These are phyloP conservation scores for Mola mola DNA, from an alignment of 2,113 vertebrate genomes.

Conservation along the genomic window DNA sequence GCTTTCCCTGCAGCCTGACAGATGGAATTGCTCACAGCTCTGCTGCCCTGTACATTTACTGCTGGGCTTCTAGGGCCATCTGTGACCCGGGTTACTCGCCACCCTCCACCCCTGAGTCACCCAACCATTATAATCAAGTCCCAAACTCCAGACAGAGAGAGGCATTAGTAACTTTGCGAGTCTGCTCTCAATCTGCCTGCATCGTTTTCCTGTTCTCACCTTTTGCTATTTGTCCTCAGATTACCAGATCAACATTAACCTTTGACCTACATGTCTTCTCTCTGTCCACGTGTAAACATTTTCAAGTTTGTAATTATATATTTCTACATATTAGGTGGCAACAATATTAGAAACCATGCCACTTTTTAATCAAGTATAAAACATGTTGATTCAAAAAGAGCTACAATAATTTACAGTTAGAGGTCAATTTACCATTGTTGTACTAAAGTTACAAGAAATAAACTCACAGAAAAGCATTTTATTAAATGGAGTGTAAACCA, in stretches of 20 bases:
- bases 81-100: constrained; percentile 52
- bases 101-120: neutral
- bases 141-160: constrained; percentile 13
- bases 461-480: too few relatives aligned
- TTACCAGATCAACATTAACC: constrained; percentile 51
- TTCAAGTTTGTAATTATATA: constrained; percentile 2
- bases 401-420: too few relatives aligned
- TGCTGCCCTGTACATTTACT: constrained; percentile 20
- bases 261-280: constrained; percentile 2
- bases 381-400: too few relatives aligned
- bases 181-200: neutral
- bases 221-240: constrained; percentile 20
- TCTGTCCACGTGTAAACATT: neutral
- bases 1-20: constrained; percentile 72
- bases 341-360: neutral
- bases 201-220: too few relatives aligned
- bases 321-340: constrained; percentile 1
- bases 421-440: too few relatives aligned
- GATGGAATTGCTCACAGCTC: constrained; percentile 65
- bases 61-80: constrained; percentile 63
- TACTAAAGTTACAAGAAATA: too few relatives aligned
- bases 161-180: constrained; percentile 18
- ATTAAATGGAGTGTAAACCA: too few relatives aligned
- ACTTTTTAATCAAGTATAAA: too few relatives aligned
- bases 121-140: neutral